Evolutionary conservation across 2,888 invertebrate genomes (phyloP), one percentile per base, ranked within the genome.

Genomic region (Seladonia tumulorum): DNA sequence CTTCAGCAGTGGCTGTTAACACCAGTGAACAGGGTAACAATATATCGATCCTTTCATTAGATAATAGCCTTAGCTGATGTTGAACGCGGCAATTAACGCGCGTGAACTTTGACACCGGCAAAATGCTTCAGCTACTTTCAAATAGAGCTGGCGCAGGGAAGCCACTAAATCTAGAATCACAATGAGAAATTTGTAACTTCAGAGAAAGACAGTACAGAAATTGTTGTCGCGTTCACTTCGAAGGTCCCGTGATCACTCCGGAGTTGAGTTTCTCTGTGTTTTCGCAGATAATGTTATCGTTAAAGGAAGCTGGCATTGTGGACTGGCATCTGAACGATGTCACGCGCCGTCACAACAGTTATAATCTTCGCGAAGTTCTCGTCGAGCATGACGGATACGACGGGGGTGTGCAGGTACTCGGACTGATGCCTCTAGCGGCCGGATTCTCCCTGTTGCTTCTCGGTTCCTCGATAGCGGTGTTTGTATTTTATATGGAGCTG

Each of bases 1-100:
- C 91, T 94, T 7, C 93, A 93, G 77, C 92, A 94, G 0, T 94
- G 94, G 94, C 90, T 94, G 1, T 7, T 94, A 16, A 71, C 88
- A n/a, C 92, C 94, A 0, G 66, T 94, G 12, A 91, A 94, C 71
- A 88, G 25, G 89, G 94, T 94, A 90, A 73, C 57, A 5, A 1
- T 53, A 53, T 53, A 22, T 22, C 8, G 16, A 18, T 18, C 18
- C 5, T 49, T 49, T 16, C 49, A 49, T 47, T 45, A 45, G 12
- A 45, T 45, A 45, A 45, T 45, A 45, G 4, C 14, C 45, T 45
- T 45, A 45, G 14, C 45, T 12, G 45, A 45, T 3, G 2, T 45
- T 45, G 45, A 42, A 42, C 42, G 42, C 42, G 42, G 42, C 10
- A 42, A 42, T 42, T 42, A 42, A 10, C 8, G 42, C 10, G 10